Conservation (phyloP, 2,113 vertebrate species). For the Camelus dromedarius region DNA sequence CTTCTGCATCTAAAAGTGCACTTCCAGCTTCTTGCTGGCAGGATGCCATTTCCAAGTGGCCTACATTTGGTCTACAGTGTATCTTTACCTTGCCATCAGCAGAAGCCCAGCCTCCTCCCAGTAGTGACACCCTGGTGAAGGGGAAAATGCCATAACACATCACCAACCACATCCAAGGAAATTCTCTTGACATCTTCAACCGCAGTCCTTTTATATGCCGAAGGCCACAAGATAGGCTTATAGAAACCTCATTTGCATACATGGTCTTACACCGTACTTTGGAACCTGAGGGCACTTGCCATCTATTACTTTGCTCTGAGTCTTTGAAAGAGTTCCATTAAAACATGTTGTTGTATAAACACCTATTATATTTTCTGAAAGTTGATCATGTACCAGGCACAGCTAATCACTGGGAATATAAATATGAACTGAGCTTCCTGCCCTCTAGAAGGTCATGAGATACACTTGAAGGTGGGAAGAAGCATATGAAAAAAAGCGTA, state of each 20-base stretch:
- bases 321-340: background rate
- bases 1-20: background rate
- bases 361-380: background rate
- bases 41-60: background rate
- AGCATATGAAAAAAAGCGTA: background rate
- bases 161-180: background rate
- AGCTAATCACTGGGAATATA: background rate
- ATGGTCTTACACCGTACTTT: background rate
- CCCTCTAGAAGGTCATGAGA: background rate
- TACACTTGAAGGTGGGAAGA: background rate
- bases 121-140: background rate
- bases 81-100: background rate
- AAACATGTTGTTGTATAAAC: background rate
- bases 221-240: background rate
- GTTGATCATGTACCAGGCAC: background rate
- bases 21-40: background rate
- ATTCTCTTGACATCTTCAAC: background rate
- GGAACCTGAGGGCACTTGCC: background rate
- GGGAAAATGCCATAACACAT: background rate
- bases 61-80: background rate
- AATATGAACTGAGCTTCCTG: background rate
- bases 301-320: background rate
- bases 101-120: background rate
- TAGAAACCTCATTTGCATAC: background rate
- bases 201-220: background rate